phyloP scores from a whole-genome alignment of 2,888 invertebrate genomes.

The Phania funesta region DNA sequence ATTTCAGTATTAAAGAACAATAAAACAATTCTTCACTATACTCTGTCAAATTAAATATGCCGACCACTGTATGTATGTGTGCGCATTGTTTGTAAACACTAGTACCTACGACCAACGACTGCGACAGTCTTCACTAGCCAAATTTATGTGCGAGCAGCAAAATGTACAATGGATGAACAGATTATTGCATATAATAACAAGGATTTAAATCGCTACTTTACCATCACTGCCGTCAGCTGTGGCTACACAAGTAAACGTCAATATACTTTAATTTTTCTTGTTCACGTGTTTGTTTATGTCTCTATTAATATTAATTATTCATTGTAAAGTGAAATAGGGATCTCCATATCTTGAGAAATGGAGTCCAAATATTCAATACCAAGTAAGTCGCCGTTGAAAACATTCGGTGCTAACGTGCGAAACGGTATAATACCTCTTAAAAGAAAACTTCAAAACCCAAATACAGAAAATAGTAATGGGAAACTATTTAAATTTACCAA shows the following conservation, averaged over 20 bases:
- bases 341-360: constrained; percentile 65
- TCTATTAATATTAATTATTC: constrained; percentile 7
- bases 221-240: constrained; percentile 27
- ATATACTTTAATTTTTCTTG: constrained; percentile 12
- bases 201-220: background rate
- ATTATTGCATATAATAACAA: no score
- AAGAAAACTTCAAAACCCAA: constrained; percentile 69
- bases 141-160: no score
- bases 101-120: no score
- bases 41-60: no score
- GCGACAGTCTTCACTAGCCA: no score
- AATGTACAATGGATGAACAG: no score
- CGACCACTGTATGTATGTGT: no score
- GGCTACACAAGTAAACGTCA: constrained; percentile 8
- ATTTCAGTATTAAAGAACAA: no score
- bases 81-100: no score
- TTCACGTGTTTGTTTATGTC: constrained; percentile 62
- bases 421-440: constrained; percentile 69
- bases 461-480: constrained; percentile 59
- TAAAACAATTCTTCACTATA: no score
- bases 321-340: background rate
- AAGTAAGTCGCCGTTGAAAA: constrained; percentile 69
- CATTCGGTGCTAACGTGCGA: constrained; percentile 68
- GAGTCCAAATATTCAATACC: constrained; percentile 73
- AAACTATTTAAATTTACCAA: constrained; percentile 56